These are phyloP conservation scores for Harpagifer antarcticus DNA, from an alignment of 2,797 vertebrate species.

Conservation along the genomic window DNA sequence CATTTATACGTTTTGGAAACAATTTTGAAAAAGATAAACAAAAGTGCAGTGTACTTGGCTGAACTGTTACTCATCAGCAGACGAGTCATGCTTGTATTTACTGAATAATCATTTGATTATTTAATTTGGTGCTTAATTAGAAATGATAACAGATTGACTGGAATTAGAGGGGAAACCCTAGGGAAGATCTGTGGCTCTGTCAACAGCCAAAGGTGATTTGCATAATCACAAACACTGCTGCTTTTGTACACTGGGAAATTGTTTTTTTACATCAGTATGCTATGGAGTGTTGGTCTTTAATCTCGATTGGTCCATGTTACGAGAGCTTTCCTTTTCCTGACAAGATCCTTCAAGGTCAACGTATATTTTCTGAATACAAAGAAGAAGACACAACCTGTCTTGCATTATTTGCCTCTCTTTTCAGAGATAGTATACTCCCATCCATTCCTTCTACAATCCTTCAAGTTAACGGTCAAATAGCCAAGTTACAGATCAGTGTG, in stretches of 20 bases:
- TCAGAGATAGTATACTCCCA: slow-evolving; percentile 20
- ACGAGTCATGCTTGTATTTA: slow-evolving; percentile 48
- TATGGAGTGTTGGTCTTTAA: slow-evolving; percentile 7
- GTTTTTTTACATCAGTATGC: not conserved
- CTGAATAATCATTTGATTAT: slow-evolving; percentile 53
- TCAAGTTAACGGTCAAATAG: slow-evolving; percentile 24
- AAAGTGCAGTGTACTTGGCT: not conserved
- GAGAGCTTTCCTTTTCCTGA: slow-evolving; percentile 4
- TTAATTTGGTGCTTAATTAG: slow-evolving; percentile 74
- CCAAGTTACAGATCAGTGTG: slow-evolving; percentile 4
- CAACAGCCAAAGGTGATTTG: slow-evolving; percentile 76
- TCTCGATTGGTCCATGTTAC: not conserved
- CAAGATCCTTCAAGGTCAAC: slow-evolving; percentile 25
- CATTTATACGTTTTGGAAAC: not conserved
- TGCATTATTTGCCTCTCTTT: slow-evolving; percentile 7
- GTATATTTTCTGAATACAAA: not conserved
- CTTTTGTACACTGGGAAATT: slow-evolving; percentile 29
- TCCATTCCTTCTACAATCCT: slow-evolving; percentile 22
- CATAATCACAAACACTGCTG: slow-evolving; percentile 67
- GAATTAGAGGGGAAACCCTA: slow-evolving; percentile 71
- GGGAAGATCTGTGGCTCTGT: slow-evolving; percentile 69
- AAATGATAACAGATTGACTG: slow-evolving; percentile 72
- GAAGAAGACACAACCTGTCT: not conserved
- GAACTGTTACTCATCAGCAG: slow-evolving; percentile 12
- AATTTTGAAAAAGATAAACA: not conserved